Evolutionary conservation across 2,797 vertebrate genomes (phyloP).

Genomic region (Micropoecilia bifurca): DNA sequence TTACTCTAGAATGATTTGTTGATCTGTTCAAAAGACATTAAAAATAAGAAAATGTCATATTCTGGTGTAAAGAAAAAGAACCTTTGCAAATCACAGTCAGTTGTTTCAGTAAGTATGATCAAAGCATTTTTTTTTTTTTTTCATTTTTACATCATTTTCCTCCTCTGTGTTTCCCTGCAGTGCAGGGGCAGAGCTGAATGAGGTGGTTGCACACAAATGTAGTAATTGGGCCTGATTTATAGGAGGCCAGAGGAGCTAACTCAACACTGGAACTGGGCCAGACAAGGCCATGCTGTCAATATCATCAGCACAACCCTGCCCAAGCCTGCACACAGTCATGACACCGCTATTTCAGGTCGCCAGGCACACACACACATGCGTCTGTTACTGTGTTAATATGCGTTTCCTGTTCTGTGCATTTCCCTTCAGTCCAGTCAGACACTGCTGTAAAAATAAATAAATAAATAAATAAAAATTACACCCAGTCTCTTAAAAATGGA

Average conservation of each 20-base stretch:
- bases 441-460: slow-evolving; percentile 32
- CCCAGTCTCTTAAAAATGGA: slow-evolving; percentile 60
- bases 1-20: background rate
- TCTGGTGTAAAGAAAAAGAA: background rate
- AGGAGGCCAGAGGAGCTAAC: slow-evolving; percentile 65
- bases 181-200: slow-evolving; percentile 61
- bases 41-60: background rate
- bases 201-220: slow-evolving; percentile 62
- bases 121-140: slow-evolving; percentile 35
- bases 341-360: slow-evolving; percentile 35
- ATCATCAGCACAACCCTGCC: slow-evolving; percentile 55
- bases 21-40: background rate
- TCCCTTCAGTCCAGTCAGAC: slow-evolving; percentile 22
- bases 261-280: slow-evolving; percentile 67
- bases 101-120: slow-evolving; percentile 47
- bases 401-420: slow-evolving; percentile 21
- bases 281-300: slow-evolving; percentile 68
- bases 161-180: slow-evolving; percentile 45
- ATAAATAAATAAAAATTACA: slow-evolving; percentile 55
- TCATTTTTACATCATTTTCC: slow-evolving; percentile 43
- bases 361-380: slow-evolving; percentile 9
- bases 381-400: slow-evolving; percentile 8
- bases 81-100: slow-evolving; percentile 24
- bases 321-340: slow-evolving; percentile 35
- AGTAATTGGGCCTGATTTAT: slow-evolving; percentile 82